These are phyloP conservation scores for Drosophila parvula DNA, from an alignment of 1,140 invertebrate genomes.

Conservation along the genomic window DNA sequence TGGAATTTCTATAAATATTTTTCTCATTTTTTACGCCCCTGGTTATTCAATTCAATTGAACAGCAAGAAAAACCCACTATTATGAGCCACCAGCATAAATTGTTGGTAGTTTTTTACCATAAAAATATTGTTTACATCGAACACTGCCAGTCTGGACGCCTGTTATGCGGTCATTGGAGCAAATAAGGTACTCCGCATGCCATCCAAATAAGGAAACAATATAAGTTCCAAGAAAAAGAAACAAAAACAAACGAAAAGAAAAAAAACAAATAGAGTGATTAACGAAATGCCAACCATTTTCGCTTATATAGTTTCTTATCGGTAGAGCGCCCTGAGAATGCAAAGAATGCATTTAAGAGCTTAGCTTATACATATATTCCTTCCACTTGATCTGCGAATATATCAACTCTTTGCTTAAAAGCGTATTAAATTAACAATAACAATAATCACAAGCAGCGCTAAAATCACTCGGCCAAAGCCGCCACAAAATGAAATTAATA, in stretches of 20 bases:
- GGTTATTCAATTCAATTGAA: too few species aligned
- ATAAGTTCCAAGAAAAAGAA: background rate
- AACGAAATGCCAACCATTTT: background rate
- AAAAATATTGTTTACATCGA: conserved; percentile 32
- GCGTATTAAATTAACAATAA: conserved; percentile 13
- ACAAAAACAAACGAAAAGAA: conserved; percentile 8
- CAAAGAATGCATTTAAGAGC: background rate
- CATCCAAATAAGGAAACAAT: conserved; percentile 8
- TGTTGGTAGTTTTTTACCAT: conserved; percentile 15
- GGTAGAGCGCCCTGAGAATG: background rate
- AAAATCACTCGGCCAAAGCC: conserved; percentile 40
- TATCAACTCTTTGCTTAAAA: conserved; percentile 10
- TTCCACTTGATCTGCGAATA: background rate
- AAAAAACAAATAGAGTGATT: conserved; percentile 20
- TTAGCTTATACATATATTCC: background rate
- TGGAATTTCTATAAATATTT: too few species aligned
- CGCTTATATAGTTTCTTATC: background rate
- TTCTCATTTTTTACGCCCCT: background rate
- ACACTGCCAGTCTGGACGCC: conserved; percentile 22
- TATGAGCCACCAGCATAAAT: conserved; percentile 1
- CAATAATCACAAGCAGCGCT: background rate
- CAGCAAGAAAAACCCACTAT: background rate
- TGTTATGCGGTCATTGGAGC: conserved; percentile 53
- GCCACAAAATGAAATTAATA: conserved; percentile 31
- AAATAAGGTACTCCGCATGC: conserved; percentile 22